phyloP scores from a whole-genome alignment of 2,797 vertebrate genomes.

The Balearica regulorum region DNA sequence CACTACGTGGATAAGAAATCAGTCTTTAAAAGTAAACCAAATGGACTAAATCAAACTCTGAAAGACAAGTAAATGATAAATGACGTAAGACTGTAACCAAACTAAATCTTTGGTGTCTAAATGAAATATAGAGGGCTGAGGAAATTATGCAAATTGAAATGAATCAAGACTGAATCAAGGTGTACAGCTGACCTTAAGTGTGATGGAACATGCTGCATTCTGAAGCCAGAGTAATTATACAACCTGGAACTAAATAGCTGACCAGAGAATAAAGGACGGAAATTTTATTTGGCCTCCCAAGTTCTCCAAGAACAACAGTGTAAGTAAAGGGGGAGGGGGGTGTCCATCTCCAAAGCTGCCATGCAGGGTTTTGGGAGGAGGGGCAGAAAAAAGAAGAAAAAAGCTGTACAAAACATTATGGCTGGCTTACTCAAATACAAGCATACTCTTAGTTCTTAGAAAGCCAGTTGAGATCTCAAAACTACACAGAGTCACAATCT shows the following conservation, averaged over 20 bases:
- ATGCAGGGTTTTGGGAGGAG: background rate
- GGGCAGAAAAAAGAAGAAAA: background rate
- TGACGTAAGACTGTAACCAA: background rate
- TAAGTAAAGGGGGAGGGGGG: background rate
- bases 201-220: background rate
- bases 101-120: background rate
- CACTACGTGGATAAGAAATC: background rate
- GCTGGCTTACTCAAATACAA: background rate
- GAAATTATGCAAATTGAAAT: conserved; percentile 16
- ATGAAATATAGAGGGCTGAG: background rate
- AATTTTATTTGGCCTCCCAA: background rate
- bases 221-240: background rate
- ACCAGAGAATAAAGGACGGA: background rate
- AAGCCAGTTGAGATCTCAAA: background rate
- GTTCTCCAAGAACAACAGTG: background rate
- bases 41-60: conserved; percentile 43
- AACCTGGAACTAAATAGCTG: background rate
- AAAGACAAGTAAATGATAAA: conserved; percentile 33
- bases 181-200: background rate
- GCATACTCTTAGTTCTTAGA: background rate
- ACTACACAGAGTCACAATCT: background rate
- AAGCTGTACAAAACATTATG: background rate
- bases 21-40: conserved; percentile 24
- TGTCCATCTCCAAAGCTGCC: background rate
- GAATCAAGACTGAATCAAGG: background rate